phyloP scores from a whole-genome alignment of 2,888 invertebrate species.

The Trachelus stipa region DNA sequence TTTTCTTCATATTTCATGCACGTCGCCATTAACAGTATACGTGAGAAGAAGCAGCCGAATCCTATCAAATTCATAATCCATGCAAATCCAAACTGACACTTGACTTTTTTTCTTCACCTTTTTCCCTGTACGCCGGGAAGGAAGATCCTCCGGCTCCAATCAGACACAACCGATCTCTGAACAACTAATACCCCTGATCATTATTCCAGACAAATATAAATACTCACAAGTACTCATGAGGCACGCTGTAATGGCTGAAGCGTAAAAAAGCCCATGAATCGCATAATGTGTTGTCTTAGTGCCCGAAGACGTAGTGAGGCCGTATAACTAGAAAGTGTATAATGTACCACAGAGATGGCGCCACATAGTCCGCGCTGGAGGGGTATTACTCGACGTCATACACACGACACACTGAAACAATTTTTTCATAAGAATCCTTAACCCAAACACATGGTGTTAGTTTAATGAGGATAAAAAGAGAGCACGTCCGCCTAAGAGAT shows the following conservation, averaged over 20 bases:
- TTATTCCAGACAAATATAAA: not conserved
- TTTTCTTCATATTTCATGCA: not conserved
- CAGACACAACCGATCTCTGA: not conserved
- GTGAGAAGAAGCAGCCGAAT: conserved; percentile 12
- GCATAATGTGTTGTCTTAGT: not conserved
- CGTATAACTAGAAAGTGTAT: not conserved
- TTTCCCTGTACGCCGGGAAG: not conserved
- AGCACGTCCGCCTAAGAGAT: not conserved
- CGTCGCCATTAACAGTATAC: not conserved
- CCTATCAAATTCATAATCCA: conserved; percentile 37
- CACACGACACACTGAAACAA: not conserved
- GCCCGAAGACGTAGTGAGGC: not conserved
- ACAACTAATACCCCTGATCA: not conserved
- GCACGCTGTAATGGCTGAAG: not conserved
- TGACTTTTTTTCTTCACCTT: not conserved
- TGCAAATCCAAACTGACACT: conserved; percentile 37
- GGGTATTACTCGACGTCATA: not conserved
- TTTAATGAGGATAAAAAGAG: not conserved
- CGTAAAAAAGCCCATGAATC: not conserved
- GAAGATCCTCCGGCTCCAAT: not conserved
- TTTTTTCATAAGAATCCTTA: not conserved
- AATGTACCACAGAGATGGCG: not conserved
- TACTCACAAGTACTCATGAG: not conserved
- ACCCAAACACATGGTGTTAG: not conserved
- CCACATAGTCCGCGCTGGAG: not conserved